These are phyloP conservation scores for Sylvietta virens DNA, from an alignment of 2,113 vertebrate genomes.

Conservation along the genomic window DNA sequence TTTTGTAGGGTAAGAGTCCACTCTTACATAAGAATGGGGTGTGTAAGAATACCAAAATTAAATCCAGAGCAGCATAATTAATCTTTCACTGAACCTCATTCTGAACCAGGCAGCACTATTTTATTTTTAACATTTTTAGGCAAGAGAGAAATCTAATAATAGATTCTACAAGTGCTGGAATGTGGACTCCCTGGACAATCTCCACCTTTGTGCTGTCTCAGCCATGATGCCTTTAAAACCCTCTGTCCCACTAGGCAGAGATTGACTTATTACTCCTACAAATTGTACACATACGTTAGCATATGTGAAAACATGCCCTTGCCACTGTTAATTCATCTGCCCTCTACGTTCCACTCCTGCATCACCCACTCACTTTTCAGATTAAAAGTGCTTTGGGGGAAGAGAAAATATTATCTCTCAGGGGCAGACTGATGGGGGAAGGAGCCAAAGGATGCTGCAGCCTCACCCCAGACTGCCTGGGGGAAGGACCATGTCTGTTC, in stretches of 20 bases:
- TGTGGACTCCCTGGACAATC: not conserved
- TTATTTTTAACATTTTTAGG: constrained; percentile 27
- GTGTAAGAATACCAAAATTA: not conserved
- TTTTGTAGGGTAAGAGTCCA: not conserved
- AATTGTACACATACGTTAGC: not conserved
- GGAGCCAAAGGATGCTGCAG: constrained; percentile 17
- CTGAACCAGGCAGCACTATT: not conserved
- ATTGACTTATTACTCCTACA: not conserved
- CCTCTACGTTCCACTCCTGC: not conserved
- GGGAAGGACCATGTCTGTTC: not conserved
- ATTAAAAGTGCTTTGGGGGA: not conserved
- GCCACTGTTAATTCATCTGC: constrained; percentile 21
- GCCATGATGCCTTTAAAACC: not conserved
- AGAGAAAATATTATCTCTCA: constrained; percentile 2
- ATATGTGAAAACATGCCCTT: constrained; percentile 25
- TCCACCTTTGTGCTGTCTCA: not conserved
- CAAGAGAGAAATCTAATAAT: not conserved
- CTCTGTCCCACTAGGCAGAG: not conserved
- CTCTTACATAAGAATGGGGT: not conserved
- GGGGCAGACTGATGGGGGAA: not conserved
- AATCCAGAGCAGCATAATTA: not conserved
- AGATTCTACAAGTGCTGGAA: not conserved
- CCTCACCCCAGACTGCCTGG: not conserved
- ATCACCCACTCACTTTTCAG: constrained; percentile 19
- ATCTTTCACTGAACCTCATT: not conserved